phyloP scores from a whole-genome alignment of 2,888 invertebrate species.

The Andrena praecox region DNA sequence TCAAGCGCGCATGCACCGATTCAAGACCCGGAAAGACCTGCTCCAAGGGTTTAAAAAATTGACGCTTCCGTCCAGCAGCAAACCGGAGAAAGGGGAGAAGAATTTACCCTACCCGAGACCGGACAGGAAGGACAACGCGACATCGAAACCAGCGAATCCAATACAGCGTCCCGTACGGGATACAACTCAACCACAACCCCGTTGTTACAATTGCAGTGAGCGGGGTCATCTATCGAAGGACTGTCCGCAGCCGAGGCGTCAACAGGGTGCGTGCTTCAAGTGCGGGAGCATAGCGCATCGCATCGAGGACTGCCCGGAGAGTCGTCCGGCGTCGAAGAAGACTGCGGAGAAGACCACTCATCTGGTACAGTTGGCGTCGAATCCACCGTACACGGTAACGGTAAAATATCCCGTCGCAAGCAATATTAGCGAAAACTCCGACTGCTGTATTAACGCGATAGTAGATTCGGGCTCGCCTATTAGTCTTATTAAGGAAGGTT shows the following conservation, averaged over 20 bases:
- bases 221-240: neutral
- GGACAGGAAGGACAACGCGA: neutral
- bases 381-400: neutral
- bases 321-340: neutral
- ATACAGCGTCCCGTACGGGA: neutral
- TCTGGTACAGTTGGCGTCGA: neutral
- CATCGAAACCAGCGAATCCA: neutral
- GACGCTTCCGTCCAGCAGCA: neutral
- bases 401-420: neutral
- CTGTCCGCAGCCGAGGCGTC: neutral
- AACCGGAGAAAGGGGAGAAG: neutral
- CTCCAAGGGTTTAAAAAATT: neutral
- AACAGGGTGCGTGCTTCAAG: neutral
- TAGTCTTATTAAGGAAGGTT: constrained; percentile 4
- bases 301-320: neutral
- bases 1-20: constrained; percentile 5
- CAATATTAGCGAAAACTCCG: neutral
- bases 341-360: neutral
- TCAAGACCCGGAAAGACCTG: neutral
- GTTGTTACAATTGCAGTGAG: neutral
- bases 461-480: constrained; percentile 15
- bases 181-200: neutral
- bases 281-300: neutral
- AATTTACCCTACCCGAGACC: neutral
- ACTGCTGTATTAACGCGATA: neutral